These are phyloP conservation scores for Cryptotermes secundus DNA, from an alignment of 1,140 invertebrate genomes.

Conservation along the genomic window DNA sequence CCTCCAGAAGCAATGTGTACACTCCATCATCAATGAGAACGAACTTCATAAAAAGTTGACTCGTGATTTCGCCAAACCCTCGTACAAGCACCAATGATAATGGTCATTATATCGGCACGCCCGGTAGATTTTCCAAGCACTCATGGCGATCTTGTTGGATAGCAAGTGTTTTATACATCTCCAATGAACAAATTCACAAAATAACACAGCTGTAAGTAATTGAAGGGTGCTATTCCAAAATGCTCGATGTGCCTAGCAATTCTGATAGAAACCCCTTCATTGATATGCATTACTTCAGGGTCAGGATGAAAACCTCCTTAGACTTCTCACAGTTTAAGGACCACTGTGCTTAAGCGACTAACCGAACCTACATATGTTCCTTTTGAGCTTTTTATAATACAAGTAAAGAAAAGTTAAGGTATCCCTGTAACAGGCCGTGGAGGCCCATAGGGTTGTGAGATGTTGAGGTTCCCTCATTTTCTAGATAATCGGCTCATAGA, in stretches of 20 bases:
- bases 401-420: too few species aligned
- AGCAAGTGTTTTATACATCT: not conserved
- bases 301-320: too few species aligned
- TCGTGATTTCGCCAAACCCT: not conserved
- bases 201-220: not conserved
- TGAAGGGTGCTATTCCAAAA: not conserved
- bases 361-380: too few species aligned
- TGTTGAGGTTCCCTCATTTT: too few species aligned
- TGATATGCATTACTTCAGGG: too few species aligned
- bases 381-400: too few species aligned
- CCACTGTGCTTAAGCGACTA: too few species aligned
- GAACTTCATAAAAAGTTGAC: not conserved
- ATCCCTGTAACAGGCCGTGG: too few species aligned
- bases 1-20: not conserved
- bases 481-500: too few species aligned
- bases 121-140: not conserved
- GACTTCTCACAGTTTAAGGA: too few species aligned
- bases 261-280: too few species aligned
- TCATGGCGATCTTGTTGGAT: not conserved
- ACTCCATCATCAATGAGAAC: slow-evolving; percentile 1
- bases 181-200: not conserved
- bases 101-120: slow-evolving; percentile 5
- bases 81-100: not conserved
- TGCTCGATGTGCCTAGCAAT: not conserved
- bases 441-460: too few species aligned